Evolutionary conservation across 2,113 vertebrate species (phyloP), one percentile per base, ranked within the genome.

Genomic region (Hippocampus mohnikei): DNA sequence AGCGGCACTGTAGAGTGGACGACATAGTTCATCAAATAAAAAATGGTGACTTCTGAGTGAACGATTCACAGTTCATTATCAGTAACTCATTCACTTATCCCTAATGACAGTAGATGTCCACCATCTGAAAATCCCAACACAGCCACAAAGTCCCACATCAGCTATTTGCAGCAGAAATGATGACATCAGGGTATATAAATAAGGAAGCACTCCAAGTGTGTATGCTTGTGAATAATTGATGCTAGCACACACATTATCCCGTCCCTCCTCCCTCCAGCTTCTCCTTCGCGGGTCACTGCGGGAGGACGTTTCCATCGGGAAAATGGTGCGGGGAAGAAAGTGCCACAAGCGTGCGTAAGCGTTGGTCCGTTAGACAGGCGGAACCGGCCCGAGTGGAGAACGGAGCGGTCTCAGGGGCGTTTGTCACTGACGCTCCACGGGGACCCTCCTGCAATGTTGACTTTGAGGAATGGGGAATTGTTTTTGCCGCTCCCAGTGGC

Each of bases 171-270:
- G 46, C 48, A 37, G 18, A 23, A 67, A 37, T 13, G 27, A 52
- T 33, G 48, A 53, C 66, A 53, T 67, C 29, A 69, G 8, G 61
- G 16, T 29, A 10, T 66, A 60, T 75, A 70, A 67, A 61, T 42
- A 69, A 59, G 29, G 52, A 61, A 68, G 27, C 56, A 50, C 56
- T 41, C n/a, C n/a, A 23, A 15, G 21, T 73, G 70, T 73, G 67
- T 79, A 74, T 67, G 53, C 21, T 73, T 80, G 70, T 91, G 77
- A 91, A 91, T 91, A 83, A 91, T 91, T 86, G 81, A 91, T 89
- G 74, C 67, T 41, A 67, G 77, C 72, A 75, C n/a, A 81, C 83
- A 82, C 80, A 78, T 77, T 80, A 85, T 78, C 83, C 81, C 2
- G 20, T 25, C 12, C 12, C 61, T 64, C 64, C 67, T 80, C 61